Conservation (phyloP, 2,113 vertebrate genomes). For the Nothobranchius furzeri region DNA sequence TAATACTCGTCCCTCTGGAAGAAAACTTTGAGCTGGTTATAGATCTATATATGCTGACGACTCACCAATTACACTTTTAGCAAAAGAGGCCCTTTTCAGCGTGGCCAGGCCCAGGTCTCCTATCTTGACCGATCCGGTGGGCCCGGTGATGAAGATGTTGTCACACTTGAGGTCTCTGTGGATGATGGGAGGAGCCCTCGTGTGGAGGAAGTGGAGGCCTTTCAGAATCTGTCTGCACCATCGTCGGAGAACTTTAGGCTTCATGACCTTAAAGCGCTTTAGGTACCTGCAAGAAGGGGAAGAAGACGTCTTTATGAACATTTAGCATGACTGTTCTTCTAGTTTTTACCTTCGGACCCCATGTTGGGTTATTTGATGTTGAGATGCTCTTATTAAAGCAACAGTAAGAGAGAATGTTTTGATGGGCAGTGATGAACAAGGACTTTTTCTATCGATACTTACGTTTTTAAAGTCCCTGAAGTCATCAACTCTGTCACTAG, state of each 20-base stretch:
- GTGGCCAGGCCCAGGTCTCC: slow-evolving; percentile 96
- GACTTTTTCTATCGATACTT: slow-evolving; percentile 57
- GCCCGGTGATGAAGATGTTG: slow-evolving; percentile 99
- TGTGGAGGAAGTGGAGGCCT: slow-evolving; percentile 96
- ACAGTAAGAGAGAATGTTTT: too few species aligned
- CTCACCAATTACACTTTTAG: slow-evolving; percentile 96
- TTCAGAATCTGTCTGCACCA: slow-evolving; percentile 99
- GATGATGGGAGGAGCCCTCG: slow-evolving; percentile 95
- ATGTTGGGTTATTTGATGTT: too few species aligned
- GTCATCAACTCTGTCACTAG: slow-evolving; percentile 98
- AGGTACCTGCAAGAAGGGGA: slow-evolving; percentile 83
- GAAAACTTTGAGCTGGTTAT: background rate
- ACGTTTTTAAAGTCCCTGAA: slow-evolving; percentile 98
- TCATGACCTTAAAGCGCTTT: slow-evolving; percentile 98
- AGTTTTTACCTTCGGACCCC: too few species aligned
- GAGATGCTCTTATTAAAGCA: too few species aligned
- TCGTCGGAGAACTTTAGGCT: slow-evolving; percentile 94
- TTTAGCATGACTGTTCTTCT: too few species aligned
- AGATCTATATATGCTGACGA: slow-evolving; percentile 17
- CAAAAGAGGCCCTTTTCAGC: slow-evolving; percentile 95
- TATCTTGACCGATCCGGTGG: slow-evolving; percentile 97
- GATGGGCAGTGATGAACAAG: too few species aligned
- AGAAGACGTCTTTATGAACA: slow-evolving; percentile 1
- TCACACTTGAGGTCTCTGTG: slow-evolving; percentile 98
- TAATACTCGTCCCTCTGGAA: background rate